phyloP scores from a whole-genome alignment of 1,140 invertebrate species.

The Delia radicum region DNA sequence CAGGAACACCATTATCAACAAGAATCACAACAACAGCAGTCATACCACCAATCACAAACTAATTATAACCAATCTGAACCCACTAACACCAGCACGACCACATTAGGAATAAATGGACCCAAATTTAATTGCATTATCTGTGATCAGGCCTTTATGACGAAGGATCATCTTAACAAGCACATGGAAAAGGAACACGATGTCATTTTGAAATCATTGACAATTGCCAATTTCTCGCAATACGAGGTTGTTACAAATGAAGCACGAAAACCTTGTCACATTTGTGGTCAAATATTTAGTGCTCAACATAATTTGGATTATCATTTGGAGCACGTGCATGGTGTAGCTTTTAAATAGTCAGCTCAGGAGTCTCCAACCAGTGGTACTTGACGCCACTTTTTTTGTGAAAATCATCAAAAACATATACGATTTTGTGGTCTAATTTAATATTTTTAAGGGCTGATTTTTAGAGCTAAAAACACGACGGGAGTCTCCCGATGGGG shows the following conservation, averaged over 20 bases:
- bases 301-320: conserved; percentile 30
- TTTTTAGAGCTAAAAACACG: too few relatives aligned
- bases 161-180: conserved; percentile 29
- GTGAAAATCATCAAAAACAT: too few relatives aligned
- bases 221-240: conserved; percentile 29
- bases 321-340: conserved; percentile 25
- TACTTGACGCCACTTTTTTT: too few relatives aligned
- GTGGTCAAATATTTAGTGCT: conserved; percentile 28
- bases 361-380: too few relatives aligned
- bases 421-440: too few relatives aligned
- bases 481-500: too few relatives aligned
- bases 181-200: conserved; percentile 32
- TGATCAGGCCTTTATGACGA: conserved; percentile 16
- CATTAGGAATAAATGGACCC: not conserved
- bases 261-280: conserved; percentile 28
- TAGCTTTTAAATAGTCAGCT: conserved; percentile 13
- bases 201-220: conserved; percentile 28
- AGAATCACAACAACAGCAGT: not conserved
- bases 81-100: not conserved
- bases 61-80: not conserved
- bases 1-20: not conserved
- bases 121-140: conserved; percentile 31
- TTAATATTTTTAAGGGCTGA: too few relatives aligned
- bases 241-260: conserved; percentile 21
- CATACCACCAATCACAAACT: not conserved